These are phyloP conservation scores for Clusia tigrina DNA, from an alignment of 2,888 invertebrate genomes.

Conservation along the genomic window DNA sequence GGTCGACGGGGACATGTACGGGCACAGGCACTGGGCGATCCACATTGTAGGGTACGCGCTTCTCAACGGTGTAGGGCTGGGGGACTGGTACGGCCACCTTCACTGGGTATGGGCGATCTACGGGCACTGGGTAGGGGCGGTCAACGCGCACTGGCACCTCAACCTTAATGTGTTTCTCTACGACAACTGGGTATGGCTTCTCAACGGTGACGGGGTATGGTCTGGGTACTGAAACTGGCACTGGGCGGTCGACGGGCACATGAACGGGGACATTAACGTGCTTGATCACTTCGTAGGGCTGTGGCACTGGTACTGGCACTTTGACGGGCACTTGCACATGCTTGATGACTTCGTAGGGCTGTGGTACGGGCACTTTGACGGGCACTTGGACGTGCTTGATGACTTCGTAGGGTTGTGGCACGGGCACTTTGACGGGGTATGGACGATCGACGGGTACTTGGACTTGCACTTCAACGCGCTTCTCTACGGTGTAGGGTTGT, in stretches of 20 bases:
- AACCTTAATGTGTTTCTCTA: conserved; percentile 70
- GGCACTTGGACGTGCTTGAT: conserved; percentile 72
- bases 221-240: conserved; percentile 73
- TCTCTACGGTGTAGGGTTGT: conserved; percentile 69
- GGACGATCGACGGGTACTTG: conserved; percentile 72
- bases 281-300: conserved; percentile 68
- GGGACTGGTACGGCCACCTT: conserved; percentile 67
- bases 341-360: conserved; percentile 76
- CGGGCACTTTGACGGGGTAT: conserved; percentile 73
- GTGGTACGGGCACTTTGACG: conserved; percentile 71
- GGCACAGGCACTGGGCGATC: conserved; percentile 72
- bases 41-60: conserved; percentile 67
- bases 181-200: conserved; percentile 68
- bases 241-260: conserved; percentile 72
- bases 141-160: conserved; percentile 75
- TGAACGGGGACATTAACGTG: conserved; percentile 72
- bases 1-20: conserved; percentile 72
- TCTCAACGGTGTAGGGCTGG: conserved; percentile 74
- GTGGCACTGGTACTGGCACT: conserved; percentile 72
- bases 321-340: conserved; percentile 74
- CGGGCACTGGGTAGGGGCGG: conserved; percentile 73
- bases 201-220: conserved; percentile 76
- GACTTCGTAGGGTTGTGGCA: conserved; percentile 73
- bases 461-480: conserved; percentile 69
- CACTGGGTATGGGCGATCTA: conserved; percentile 69